Base-by-base conservation (phyloP, 1,140 invertebrate genomes). In the Zaprionus tsacasi region DNA sequence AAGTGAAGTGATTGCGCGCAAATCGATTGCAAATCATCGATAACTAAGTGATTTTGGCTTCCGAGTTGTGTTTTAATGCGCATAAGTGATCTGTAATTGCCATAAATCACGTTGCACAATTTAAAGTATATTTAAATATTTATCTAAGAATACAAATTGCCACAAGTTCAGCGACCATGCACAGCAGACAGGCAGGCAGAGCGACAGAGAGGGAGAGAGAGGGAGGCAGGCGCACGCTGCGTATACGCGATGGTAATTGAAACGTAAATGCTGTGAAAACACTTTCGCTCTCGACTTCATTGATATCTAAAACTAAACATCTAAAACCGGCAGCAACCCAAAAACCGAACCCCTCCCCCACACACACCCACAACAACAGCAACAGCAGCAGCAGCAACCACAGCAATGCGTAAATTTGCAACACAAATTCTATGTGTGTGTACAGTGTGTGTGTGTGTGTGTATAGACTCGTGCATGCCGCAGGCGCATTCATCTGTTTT, bases 261-360 rank as follows among this genome's bases (percentile, higher is more conserved):
- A 82, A 78, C 77, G 70, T 78, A 77, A 72, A 77, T 70, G 67
- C 58, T 57, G 50, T 68, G 72, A 70, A 72, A 85, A 83, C 86
- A 89, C 85, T 89, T 89, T 89, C 85, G 81, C 85, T 89, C 88
- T 89, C 81, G 70, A 66, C 70, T 89, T 89, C 85, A 89, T 88
- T 89, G 81, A 90, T 89, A 89, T 79, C 86, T 68, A 85, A 81
- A 80, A 79, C 81, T 81, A 89, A 85, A 81, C 78, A 89, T 85
- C 81, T 90, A 81, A 89, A 89, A 90, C 72, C 58, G 81, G 71
- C 85, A 83, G 70, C 77, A 30, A 67, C 73, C 81, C 76, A 80
- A 83, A 86, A 77, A 43, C 78, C 63, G 50, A 21, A 21, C 27
- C 76, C 71, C 67, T 61, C 15, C 71, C 67, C 67, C 15, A 57